These are phyloP conservation scores for Scaeva pyrastri DNA, from an alignment of 2,888 invertebrate genomes.

Conservation along the genomic window DNA sequence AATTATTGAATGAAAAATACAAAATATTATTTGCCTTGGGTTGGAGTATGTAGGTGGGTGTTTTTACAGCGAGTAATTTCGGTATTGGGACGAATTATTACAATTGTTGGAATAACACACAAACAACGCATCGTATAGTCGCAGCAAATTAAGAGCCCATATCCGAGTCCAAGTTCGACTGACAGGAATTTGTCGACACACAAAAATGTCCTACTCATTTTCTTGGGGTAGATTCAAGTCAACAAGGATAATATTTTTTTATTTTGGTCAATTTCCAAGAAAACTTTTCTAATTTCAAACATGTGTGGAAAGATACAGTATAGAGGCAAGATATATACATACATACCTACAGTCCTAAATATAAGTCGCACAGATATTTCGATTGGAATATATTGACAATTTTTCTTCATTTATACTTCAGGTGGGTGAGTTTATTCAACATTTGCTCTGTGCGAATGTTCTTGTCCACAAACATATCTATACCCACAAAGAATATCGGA, in stretches of 20 bases:
- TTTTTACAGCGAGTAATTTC: slow-evolving; percentile 1
- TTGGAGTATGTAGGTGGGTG: no score
- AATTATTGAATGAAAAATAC: slow-evolving; percentile 46
- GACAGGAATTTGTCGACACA: slow-evolving; percentile 45
- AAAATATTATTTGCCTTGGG: slow-evolving; percentile 26
- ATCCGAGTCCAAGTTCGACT: slow-evolving; percentile 23
- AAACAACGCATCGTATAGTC: no score
- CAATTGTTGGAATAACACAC: slow-evolving; percentile 66
- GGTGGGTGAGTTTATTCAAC: not conserved
- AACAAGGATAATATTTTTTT: not conserved
- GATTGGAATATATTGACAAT: slow-evolving; percentile 46
- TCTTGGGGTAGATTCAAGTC: slow-evolving; percentile 22
- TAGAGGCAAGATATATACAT: no score
- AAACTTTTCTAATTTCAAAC: slow-evolving; percentile 40
- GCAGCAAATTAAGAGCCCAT: not conserved
- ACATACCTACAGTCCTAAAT: slow-evolving; percentile 38
- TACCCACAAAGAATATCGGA: not conserved
- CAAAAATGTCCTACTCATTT: slow-evolving; percentile 5
- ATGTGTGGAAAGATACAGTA: no score
- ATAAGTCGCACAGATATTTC: slow-evolving; percentile 17
- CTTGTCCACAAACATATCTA: not conserved
- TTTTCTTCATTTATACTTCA: slow-evolving; percentile 21
- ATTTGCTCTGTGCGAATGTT: not conserved
- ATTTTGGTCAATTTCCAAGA: slow-evolving; percentile 40
- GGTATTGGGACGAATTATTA: slow-evolving; percentile 39